Percentiles rank a stretch among this genome's conserved stretches.
Conservation (phyloP, 2,113 vertebrate species). For the Murina feae region DNA sequence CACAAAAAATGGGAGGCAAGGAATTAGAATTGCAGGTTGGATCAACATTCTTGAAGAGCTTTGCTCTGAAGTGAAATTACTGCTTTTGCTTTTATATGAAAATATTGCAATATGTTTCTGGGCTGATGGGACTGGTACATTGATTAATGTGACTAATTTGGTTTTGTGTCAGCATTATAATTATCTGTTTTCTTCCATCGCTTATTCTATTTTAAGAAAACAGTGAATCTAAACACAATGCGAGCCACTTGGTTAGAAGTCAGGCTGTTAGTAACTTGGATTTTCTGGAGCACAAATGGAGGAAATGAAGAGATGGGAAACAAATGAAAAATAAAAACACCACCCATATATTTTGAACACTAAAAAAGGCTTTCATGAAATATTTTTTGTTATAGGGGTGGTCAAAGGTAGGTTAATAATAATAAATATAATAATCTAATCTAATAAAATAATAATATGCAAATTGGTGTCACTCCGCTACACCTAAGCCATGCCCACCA, state of each 20-base stretch:
- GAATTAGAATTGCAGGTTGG: background rate
- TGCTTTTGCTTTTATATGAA: background rate
- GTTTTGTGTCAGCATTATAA: background rate
- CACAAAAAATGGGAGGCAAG: background rate
- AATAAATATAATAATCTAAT: background rate
- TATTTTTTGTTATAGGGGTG: background rate
- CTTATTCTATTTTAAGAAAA: slow-evolving; percentile 22
- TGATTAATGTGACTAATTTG: background rate
- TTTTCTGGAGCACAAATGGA: background rate
- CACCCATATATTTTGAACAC: background rate
- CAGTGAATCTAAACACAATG: background rate
- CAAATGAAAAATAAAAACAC: background rate
- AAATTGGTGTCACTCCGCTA: too few species aligned
- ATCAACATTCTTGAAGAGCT: background rate
- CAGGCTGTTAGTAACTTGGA: background rate
- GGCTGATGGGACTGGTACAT: background rate
- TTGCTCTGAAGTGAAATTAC: background rate
- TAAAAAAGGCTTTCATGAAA: background rate
- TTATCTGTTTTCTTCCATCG: background rate
- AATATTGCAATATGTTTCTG: background rate
- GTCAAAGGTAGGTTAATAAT: background rate
- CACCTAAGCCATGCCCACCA: too few species aligned
- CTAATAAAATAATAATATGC: too few species aligned
- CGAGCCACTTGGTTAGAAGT: background rate
- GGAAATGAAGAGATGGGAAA: background rate